Evolutionary conservation across 1,140 invertebrate species (phyloP), one percentile per base, ranked within the genome.

Genomic region (Scaptomyza hsui): DNA sequence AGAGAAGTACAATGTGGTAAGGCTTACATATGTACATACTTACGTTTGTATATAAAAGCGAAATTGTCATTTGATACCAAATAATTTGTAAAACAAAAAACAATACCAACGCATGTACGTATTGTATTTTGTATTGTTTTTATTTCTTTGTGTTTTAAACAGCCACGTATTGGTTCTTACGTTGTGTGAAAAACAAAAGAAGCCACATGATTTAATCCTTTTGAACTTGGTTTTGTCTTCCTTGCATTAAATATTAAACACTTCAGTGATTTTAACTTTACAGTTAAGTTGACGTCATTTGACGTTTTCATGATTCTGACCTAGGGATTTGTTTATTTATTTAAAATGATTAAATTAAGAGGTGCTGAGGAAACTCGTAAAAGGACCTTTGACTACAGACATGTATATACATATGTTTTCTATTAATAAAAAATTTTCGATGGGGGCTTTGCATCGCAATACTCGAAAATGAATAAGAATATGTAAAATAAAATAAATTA

Each of bases 151-250:
- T 13, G 5, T 48, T 13, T 26, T 13, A 1, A n/a, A 41, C 21
- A 37, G 18, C 9, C 26, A n/a, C 12, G 18, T 5, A 1, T 10
- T 44, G 7, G 7, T 35, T n/a, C 3, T 47, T 1, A 29, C 7
- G 18, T 10, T 24, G 15, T 37, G 51, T 16, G 9, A 32, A 5
- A 12, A 9, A 21, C 4, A 12, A 5, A 47, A 52, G 65, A 69
- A 69, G 59, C 65, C 65, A 69, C 62, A 69, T 24, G 49, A 53
- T 48, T 69, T 48, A 24, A 62, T 42, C 42, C 59, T 55, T 69
- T 53, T 47, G 42, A 52, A 37, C 45, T 57, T 35, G 7, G 6
- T 10, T 29, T 48, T 57, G 29, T 21, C 21, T 21, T 16, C 16
- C 47, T 42, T 13, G 4, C 24, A n/a, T 41, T 13, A 3, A 18